Base-by-base conservation (phyloP, 2,113 vertebrate species). In the Cyphomyrus plagiostoma region DNA sequence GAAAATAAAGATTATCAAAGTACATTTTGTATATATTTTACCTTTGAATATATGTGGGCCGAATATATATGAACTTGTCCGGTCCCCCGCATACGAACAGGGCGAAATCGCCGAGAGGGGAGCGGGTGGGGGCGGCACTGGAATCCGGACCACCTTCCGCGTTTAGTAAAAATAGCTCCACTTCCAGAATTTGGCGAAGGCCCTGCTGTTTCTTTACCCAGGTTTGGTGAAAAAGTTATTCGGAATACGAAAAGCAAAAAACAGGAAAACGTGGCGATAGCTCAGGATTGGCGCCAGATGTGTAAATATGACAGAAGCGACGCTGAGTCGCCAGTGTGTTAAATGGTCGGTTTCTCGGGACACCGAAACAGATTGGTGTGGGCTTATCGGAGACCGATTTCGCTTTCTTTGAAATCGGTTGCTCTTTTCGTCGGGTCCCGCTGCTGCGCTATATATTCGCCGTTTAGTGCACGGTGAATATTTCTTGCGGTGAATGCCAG, bases 81-180 rank as follows among this genome's bases (percentile, higher is more conserved):
- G 15, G 35, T 80, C 74, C 15, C 30, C 74, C 35, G 35, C 15
- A 80, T 80, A 42, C 42, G 15, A 80, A 19, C n/a, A 70, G 62
- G n/a, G 62, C 10, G 10, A 70, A 70, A 13, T 70, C 26, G 3
- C n/a, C n/a, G n/a, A 70, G 10, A 30, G 26, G 62, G 58, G 58
- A 62, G 58, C 58, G 62, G 62, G 8, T 26, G 62, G 70, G 70
- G 70, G 26, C 26, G 30, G 17, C 30, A 13, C 7, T 3, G 35
- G 35, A 39, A 39, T 17, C 6, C 30, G 35, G 35, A 80, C 35
- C 35, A 19, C 30, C 62, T 70, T 70, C 62, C 62, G 62, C 26
- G n/a, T 70, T 70, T 42, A 15, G 82, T 84, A 84, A 84, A 84
- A 84, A 84, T 84, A 84, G 45, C 82, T 84, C 82, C 19, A 21